Evolutionary conservation across 2,797 vertebrate genomes (phyloP).

Genomic region (Tarsius wallacei): DNA sequence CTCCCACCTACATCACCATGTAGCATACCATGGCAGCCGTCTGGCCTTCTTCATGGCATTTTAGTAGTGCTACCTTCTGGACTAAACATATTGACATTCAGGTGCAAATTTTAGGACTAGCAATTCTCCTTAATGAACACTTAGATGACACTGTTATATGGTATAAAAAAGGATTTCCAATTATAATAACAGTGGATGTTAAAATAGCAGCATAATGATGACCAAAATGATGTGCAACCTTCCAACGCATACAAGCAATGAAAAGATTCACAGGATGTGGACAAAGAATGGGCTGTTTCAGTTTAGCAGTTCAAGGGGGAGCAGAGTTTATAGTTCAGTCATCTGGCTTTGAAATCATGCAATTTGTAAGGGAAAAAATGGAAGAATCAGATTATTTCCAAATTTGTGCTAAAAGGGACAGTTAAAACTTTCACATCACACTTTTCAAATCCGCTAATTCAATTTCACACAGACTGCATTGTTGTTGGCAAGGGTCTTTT

Average conservation of each 20-base stretch:
- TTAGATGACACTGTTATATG: neutral
- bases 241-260: neutral
- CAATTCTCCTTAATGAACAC: constrained; percentile 39
- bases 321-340: neutral
- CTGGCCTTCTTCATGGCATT: neutral
- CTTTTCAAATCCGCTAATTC: constrained; percentile 41
- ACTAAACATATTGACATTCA: constrained; percentile 27
- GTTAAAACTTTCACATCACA: constrained; percentile 9
- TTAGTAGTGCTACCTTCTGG: neutral
- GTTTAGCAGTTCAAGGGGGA: constrained; percentile 25
- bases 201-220: constrained; percentile 35
- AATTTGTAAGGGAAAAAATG: neutral
- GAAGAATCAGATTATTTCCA: constrained; percentile 12
- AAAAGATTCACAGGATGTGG: neutral
- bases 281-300: neutral
- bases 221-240: neutral
- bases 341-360: constrained; percentile 9
- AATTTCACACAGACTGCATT: neutral
- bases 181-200: constrained; percentile 37
- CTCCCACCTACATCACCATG: neutral
- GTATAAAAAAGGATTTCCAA: constrained; percentile 52
- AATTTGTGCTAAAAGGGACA: constrained; percentile 23
- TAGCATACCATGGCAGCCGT: rapidly evolving
- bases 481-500: neutral
- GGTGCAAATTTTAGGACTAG: constrained; percentile 48